A percentile compares a stretch with the other conserved stretches of the same genome.
phyloP scores from a whole-genome alignment of 2,888 invertebrate species.

The Athalia rosae region DNA sequence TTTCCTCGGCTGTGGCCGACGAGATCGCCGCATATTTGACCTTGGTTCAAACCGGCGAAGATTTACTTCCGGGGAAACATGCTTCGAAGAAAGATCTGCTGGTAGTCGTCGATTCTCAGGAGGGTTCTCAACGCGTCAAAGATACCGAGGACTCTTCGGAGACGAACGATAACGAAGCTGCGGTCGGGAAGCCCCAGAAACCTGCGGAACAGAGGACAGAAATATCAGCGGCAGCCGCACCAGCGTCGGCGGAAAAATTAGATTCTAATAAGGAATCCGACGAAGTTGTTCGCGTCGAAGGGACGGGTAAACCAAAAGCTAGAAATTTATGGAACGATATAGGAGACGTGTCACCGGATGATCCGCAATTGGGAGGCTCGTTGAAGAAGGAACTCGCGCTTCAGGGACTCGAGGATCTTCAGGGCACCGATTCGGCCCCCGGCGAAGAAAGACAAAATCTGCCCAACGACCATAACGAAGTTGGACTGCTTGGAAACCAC shows the following conservation, averaged over 20 bases:
- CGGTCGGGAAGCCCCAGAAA: neutral
- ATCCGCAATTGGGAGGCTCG: conserved; percentile 44
- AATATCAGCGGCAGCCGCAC: neutral
- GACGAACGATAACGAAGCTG: neutral
- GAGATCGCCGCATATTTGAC: neutral
- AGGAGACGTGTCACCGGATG: neutral
- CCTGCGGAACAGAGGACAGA: neutral
- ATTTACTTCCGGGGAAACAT: neutral
- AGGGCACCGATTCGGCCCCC: neutral
- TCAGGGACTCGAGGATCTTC: conserved; percentile 8
- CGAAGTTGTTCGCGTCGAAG: neutral
- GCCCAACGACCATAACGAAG: conserved; percentile 41
- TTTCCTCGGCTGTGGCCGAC: neutral
- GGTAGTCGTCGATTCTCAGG: neutral
- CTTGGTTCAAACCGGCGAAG: neutral
- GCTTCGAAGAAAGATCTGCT: neutral
- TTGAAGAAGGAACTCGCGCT: conserved; percentile 53
- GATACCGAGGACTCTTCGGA: too few species aligned
- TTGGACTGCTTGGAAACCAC: conserved; percentile 52
- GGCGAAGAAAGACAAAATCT: neutral
- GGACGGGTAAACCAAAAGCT: conserved; percentile 51
- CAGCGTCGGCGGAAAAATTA: conserved; percentile 25
- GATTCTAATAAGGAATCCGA: conserved; percentile 6
- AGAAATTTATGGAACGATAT: conserved; percentile 38
- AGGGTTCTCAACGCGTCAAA: neutral